Conservation (phyloP, 2,888 invertebrate genomes). For the Epirrhoe tristata region DNA sequence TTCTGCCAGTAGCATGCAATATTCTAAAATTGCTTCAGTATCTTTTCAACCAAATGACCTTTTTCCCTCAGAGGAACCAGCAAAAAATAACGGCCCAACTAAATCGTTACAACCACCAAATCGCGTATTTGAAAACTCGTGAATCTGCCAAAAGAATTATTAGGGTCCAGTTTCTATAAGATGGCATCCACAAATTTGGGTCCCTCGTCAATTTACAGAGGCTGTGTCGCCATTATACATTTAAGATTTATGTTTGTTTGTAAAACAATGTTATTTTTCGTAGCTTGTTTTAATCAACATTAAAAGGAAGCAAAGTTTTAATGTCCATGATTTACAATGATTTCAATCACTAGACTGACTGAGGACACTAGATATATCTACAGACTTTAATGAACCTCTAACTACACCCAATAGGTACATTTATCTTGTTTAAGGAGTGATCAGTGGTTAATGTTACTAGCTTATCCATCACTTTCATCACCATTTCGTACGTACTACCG, state of each 20-base stretch:
- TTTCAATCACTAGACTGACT: too few species aligned
- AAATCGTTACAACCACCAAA: conserved; percentile 60
- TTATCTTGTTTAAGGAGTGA: too few species aligned
- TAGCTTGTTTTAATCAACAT: background rate
- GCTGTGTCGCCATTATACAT: conserved; percentile 54
- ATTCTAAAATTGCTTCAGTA: background rate
- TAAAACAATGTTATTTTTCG: conserved; percentile 1
- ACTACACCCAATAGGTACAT: too few species aligned
- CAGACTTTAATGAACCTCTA: too few species aligned
- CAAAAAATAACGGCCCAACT: conserved; percentile 38
- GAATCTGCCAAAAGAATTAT: conserved; percentile 70
- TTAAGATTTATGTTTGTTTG: conserved; percentile 25
- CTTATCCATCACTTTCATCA: too few species aligned
- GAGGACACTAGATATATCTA: too few species aligned
- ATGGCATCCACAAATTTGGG: conserved; percentile 69
- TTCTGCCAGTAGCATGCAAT: background rate
- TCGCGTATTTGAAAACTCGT: conserved; percentile 68
- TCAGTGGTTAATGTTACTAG: too few species aligned
- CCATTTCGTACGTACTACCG: too few species aligned
- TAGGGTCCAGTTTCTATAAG: conserved; percentile 69
- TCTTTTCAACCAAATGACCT: conserved; percentile 1
- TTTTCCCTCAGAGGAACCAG: conserved; percentile 2
- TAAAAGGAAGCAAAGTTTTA: background rate
- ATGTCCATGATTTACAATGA: background rate
- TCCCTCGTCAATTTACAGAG: conserved; percentile 71